These are phyloP conservation scores for Pelusios castaneus DNA, from an alignment of 2,113 vertebrate genomes.

Conservation along the genomic window DNA sequence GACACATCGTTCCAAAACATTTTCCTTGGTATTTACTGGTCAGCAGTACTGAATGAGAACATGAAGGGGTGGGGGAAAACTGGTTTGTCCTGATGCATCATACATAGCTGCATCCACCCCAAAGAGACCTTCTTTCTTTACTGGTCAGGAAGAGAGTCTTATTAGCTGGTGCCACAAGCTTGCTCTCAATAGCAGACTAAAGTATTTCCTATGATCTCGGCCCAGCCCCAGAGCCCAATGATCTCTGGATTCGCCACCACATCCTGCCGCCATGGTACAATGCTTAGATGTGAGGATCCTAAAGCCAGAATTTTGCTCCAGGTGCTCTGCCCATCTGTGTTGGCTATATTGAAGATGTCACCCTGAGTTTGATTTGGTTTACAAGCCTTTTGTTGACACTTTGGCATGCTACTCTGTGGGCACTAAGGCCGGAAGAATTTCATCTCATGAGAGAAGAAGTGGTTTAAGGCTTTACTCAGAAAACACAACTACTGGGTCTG, in stretches of 20 bases:
- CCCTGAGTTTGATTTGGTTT: not conserved
- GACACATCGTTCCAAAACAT: no score
- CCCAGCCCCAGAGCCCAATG: not conserved
- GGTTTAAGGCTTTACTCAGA: not conserved
- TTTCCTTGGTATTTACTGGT: not conserved
- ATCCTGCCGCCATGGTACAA: not conserved
- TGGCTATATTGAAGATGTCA: not conserved
- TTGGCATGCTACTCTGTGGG: not conserved
- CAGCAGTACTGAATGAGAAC: not conserved
- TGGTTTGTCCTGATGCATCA: not conserved
- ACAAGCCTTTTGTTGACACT: not conserved
- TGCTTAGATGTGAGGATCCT: not conserved
- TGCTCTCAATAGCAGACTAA: not conserved
- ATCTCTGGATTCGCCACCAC: not conserved
- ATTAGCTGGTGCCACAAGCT: not conserved
- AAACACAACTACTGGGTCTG: not conserved
- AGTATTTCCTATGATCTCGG: not conserved
- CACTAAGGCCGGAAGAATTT: not conserved
- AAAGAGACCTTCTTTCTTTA: not conserved
- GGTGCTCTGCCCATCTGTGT: not conserved
- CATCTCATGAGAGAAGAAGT: not conserved
- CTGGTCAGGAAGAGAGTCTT: not conserved
- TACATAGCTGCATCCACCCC: not conserved
- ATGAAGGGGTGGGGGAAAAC: not conserved
- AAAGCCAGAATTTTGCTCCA: no score